Conservation (phyloP, 2,888 invertebrate genomes). For the Nomada flava region DNA sequence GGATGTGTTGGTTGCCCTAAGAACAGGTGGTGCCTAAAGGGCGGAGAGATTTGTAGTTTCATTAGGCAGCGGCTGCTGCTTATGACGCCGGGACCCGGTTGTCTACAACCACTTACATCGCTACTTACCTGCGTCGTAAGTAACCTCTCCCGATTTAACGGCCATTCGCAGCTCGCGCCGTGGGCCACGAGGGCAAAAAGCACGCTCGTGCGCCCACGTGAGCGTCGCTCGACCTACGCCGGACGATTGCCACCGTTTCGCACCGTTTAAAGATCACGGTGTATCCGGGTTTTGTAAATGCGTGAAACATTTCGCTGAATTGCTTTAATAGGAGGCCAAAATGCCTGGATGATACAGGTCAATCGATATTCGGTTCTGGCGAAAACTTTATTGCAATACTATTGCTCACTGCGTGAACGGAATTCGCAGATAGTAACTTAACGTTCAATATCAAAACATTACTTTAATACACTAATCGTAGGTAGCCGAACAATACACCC, state of each 20-base stretch:
- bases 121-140: slow-evolving; percentile 82
- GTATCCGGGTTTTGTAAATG: neutral
- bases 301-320: no score
- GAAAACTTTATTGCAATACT: no score
- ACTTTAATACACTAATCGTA: neutral
- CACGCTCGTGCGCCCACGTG: neutral
- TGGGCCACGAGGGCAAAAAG: slow-evolving; percentile 37
- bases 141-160: slow-evolving; percentile 69
- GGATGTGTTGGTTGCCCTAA: slow-evolving; percentile 73
- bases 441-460: no score
- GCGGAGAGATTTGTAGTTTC: slow-evolving; percentile 84
- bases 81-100: slow-evolving; percentile 80
- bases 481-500: no score
- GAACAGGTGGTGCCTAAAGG: slow-evolving; percentile 82
- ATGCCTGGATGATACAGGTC: no score
- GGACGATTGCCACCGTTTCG: neutral
- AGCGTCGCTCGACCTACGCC: neutral
- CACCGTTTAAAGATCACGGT: neutral
- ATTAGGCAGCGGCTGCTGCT: slow-evolving; percentile 84
- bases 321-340: no score
- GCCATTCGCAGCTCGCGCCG: slow-evolving; percentile 23
- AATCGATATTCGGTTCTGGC: no score
- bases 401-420: no score
- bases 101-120: slow-evolving; percentile 84
- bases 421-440: no score